Evolutionary conservation across 92 coral and sea anemone genomes (phyloP).

Genomic region (Epizoanthus stellaris): DNA sequence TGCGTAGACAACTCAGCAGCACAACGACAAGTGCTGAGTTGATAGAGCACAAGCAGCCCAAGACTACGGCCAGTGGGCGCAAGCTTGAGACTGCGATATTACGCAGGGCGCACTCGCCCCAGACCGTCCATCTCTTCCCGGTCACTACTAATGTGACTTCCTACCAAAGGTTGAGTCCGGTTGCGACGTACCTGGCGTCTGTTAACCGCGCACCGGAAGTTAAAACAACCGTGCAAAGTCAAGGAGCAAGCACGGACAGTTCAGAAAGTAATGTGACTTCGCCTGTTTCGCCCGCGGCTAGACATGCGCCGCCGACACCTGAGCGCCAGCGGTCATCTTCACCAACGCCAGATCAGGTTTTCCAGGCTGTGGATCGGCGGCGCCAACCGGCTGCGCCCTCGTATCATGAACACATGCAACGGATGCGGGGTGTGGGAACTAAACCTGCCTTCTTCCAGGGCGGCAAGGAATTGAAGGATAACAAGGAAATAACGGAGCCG

Average conservation of each 20-base stretch:
- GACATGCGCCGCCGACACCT: conserved; percentile 52
- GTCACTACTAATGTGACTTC: conserved; percentile 71
- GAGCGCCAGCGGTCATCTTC: conserved; percentile 85
- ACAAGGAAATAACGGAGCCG: conserved; percentile 34
- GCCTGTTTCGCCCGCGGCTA: conserved; percentile 53
- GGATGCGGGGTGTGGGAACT: conserved; percentile 63
- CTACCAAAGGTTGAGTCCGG: conserved; percentile 71
- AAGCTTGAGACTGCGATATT: conserved; percentile 89
- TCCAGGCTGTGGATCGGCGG: conserved; percentile 94
- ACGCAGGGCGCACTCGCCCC: conserved; percentile 85
- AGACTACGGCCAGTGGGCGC: conserved; percentile 81
- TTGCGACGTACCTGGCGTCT: conserved; percentile 68
- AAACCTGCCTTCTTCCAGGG: conserved; percentile 84
- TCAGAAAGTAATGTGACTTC: conserved; percentile 65
- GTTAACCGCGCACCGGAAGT: conserved; percentile 71
- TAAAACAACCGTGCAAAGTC: conserved; percentile 67
- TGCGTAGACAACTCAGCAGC: conserved; percentile 86
- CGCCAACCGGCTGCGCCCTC: conserved; percentile 99
- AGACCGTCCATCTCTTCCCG: conserved; percentile 85
- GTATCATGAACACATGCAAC: conserved; percentile 97
- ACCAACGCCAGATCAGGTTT: conserved; percentile 93
- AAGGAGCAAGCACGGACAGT: conserved; percentile 63
- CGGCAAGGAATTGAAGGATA: conserved; percentile 51
- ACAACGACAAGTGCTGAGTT: conserved; percentile 99
- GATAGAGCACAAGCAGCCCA: conserved; percentile 88